A percentile compares a stretch with the other conserved stretches of the same genome.
These are phyloP conservation scores for Drosophila tani DNA, from an alignment of 1,140 invertebrate genomes.

Conservation along the genomic window DNA sequence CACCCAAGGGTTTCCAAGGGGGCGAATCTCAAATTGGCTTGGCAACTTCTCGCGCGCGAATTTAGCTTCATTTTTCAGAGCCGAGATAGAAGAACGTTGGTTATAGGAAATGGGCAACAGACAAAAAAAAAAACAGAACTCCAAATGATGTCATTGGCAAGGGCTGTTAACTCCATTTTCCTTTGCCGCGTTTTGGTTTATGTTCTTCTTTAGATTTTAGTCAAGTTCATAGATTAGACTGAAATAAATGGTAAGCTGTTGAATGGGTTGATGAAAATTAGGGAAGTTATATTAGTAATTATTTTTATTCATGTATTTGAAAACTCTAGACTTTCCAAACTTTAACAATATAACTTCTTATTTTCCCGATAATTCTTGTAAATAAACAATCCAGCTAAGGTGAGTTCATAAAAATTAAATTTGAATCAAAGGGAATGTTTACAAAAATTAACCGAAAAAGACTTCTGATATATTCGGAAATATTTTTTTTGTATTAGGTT, in stretches of 20 bases:
- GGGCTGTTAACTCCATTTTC: constrained; percentile 35
- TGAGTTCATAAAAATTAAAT: background rate
- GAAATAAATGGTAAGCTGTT: background rate
- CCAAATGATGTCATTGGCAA: constrained; percentile 45
- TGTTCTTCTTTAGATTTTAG: constrained; percentile 3
- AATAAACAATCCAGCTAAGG: background rate
- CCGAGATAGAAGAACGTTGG: constrained; percentile 14
- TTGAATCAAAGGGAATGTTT: too few relatives aligned
- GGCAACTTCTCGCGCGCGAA: constrained; percentile 26
- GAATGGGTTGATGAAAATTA: background rate
- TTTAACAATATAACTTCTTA: background rate
- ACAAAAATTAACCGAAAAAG: too few relatives aligned
- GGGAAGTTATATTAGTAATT: background rate
- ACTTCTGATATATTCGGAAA: too few relatives aligned
- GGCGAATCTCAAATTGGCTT: constrained; percentile 15
- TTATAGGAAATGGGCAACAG: constrained; percentile 22
- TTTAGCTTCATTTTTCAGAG: constrained; percentile 10
- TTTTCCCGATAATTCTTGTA: background rate
- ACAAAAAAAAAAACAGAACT: constrained; percentile 16
- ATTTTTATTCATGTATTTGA: background rate
- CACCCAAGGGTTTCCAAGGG: constrained; percentile 15
- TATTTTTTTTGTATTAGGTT: too few relatives aligned
- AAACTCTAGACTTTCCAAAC: background rate
- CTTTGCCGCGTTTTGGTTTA: background rate
- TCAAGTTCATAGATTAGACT: background rate